Percentiles rank a stretch among this genome's conserved stretches.
Conservation (phyloP, 2,113 vertebrate species). For the Crypturellus undulatus region DNA sequence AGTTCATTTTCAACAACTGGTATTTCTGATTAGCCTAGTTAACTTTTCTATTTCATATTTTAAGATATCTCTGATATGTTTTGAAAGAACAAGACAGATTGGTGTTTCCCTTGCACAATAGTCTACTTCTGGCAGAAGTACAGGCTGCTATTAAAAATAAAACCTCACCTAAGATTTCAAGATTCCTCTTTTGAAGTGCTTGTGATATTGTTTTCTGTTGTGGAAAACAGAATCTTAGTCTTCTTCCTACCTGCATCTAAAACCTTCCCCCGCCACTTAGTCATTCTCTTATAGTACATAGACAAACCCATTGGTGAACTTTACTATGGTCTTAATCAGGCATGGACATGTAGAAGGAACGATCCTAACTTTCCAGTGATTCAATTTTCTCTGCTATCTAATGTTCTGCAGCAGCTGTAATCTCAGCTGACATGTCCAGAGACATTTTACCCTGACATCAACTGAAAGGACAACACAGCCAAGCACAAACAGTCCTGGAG, state of each 20-base stretch:
- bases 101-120: not conserved
- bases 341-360: not conserved
- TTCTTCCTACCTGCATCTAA: not conserved
- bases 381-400: not conserved
- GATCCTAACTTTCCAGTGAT: not conserved
- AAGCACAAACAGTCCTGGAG: too few relatives aligned
- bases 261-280: not conserved
- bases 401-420: not conserved
- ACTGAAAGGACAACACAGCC: too few relatives aligned
- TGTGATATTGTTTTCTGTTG: not conserved
- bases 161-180: not conserved
- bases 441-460: not conserved
- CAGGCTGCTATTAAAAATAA: not conserved
- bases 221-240: not conserved
- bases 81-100: not conserved
- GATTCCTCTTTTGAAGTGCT: not conserved
- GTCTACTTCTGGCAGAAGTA: not conserved
- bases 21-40: not conserved
- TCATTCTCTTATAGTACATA: not conserved
- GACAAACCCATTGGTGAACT: fast-evolving
- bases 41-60: not conserved
- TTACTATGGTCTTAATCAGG: not conserved
- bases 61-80: not conserved
- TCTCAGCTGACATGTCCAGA: not conserved
- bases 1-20: not conserved